These are phyloP conservation scores for Saccopteryx bilineata DNA, from an alignment of 2,113 vertebrate species.

Conservation along the genomic window DNA sequence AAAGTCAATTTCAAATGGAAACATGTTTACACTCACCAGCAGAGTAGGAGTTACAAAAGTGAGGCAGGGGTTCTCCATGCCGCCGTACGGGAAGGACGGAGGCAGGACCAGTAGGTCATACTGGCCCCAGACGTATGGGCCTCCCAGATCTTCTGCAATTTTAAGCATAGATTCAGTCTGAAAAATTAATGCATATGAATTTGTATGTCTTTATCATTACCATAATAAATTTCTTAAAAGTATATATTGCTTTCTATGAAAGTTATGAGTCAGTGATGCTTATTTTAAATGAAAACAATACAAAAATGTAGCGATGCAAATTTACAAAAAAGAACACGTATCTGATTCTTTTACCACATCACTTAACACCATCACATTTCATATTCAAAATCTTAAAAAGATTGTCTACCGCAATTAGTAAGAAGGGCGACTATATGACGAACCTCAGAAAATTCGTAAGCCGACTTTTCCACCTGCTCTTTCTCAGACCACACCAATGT, in stretches of 20 bases:
- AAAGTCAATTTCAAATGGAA: not conserved
- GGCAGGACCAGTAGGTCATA: constrained; percentile 97
- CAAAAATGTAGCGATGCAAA: not conserved
- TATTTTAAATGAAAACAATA: constrained; percentile 43
- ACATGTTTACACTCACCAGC: constrained; percentile 89
- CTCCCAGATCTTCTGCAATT: constrained; percentile 94
- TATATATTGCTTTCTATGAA: constrained; percentile 17
- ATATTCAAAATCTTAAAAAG: constrained; percentile 1
- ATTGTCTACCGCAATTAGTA: not conserved
- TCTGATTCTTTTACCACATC: not conserved
- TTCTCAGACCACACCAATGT: constrained; percentile 97
- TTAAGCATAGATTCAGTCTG: constrained; percentile 97
- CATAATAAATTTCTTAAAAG: constrained; percentile 31
- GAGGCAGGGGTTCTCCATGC: constrained; percentile 99
- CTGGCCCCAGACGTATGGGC: constrained; percentile 97
- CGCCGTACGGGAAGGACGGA: constrained; percentile 97
- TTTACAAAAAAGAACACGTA: not conserved
- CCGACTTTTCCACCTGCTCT: constrained; percentile 95
- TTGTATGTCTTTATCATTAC: not conserved
- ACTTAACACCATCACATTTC: not conserved
- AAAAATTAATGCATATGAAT: constrained; percentile 69
- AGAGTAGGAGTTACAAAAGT: constrained; percentile 97
- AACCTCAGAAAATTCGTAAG: constrained; percentile 97
- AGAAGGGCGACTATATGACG: constrained; percentile 69
- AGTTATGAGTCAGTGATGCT: not conserved